Base-by-base conservation (phyloP, 2,113 vertebrate species). In the Lepisosteus osseus region DNA sequence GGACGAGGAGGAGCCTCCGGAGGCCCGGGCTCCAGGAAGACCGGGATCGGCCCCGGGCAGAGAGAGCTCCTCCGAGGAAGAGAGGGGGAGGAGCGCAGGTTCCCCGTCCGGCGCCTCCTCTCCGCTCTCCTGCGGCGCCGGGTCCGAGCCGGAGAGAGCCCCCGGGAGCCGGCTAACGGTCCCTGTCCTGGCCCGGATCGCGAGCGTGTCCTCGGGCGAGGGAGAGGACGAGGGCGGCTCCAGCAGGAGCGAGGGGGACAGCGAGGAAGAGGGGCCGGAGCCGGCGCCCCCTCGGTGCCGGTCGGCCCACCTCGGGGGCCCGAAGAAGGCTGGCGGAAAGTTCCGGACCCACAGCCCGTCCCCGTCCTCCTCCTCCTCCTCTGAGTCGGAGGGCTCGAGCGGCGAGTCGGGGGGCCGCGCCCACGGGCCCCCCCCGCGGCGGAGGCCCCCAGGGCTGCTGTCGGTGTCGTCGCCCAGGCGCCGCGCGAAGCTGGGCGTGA, bases 231-330 rank as follows among this genome's bases (percentile, higher is more conserved):
- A 90, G 66, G 62, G 56, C 61, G 67, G 91, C 73, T 91, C 92
- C 61, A 90, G 81, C 42, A 90, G 87, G 15, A 95, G 91, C 76
- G 85, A 85, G 75, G 91, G 93, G 76, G 91, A 93, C 63, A 92
- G 85, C 61, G 92, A 91, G 29, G 92, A 93, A 7, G 92, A 93
- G 59, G 83, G 80, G 4, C 7, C 3, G 43, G 87, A 76, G 70
- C 85, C 78, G 0, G 75, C 69, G n/a, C 85, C 72, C 44, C 59
- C 81, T 69, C 83, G 82, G 74, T 72, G 83, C 65, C 86, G 88
- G 74, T 84, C 78, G 61, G 76, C 76, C 74, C 92, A 87, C 44
- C 86, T 84, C n/a, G 83, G 76, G 72, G 80, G 68, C 6, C 65
- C 84, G 1, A 93, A 88, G 86, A 94, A 93, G 76, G 54, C 45